A percentile compares a stretch with the other conserved stretches of the same genome.
Conservation (phyloP, 2,888 invertebrate species). For the Omphaloscelis lunosa region DNA sequence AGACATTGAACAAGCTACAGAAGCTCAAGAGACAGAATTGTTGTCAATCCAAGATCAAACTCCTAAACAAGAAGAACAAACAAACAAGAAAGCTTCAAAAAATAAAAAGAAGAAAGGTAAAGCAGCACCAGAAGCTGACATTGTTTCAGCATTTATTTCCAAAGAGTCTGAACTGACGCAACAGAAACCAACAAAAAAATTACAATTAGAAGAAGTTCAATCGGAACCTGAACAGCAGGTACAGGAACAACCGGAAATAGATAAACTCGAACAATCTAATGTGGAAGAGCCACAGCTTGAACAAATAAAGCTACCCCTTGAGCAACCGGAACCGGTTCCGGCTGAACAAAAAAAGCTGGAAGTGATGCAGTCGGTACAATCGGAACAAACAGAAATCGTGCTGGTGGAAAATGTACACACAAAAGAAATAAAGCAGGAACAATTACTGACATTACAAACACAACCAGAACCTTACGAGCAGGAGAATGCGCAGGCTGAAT, state of each 20-base stretch:
- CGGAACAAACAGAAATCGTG: slow-evolving; percentile 3
- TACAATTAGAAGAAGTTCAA: slow-evolving; percentile 1
- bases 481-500: not conserved
- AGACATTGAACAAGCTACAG: not conserved
- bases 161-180: slow-evolving; percentile 37
- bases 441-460: not conserved
- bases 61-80: slow-evolving; percentile 19
- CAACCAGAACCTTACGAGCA: slow-evolving; percentile 4
- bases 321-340: not conserved
- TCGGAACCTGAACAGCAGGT: not conserved
- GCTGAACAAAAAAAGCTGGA: not conserved
- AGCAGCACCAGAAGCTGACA: slow-evolving; percentile 30
- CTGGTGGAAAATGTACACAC: not conserved
- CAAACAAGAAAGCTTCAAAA: slow-evolving; percentile 47
- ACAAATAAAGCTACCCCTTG: not conserved
- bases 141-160: slow-evolving; percentile 28
- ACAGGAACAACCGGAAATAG: not conserved
- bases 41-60: slow-evolving; percentile 7
- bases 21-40: slow-evolving; percentile 25
- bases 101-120: slow-evolving; percentile 59
- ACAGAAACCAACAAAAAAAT: not conserved
- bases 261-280: not conserved
- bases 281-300: not conserved
- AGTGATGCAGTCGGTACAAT: not conserved
- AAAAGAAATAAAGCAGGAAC: not conserved